Base-by-base conservation (phyloP, 2,888 invertebrate genomes). In the Epinotia ramella region DNA sequence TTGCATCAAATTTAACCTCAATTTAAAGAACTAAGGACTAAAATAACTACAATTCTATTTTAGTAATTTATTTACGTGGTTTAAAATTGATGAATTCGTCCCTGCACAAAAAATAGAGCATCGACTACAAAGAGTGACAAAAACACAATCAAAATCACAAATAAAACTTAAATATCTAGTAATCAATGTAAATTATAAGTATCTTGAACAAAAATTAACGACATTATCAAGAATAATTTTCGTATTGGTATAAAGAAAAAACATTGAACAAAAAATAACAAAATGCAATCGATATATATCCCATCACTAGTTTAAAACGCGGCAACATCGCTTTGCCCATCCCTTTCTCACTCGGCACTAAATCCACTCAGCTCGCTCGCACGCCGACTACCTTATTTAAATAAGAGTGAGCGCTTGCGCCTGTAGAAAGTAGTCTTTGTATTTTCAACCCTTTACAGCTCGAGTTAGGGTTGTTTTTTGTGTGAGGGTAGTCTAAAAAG, bases 341-440 rank as follows among this genome's bases (percentile, higher is more conserved):
- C 92, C 85, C 84, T 84, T 84, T 91, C 85, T 80, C 88, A 80
- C 86, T 79, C 89, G 87, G 88, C 86, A 86, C 87, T 88, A 87
- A 78, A 76, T 81, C 81, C 78, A 75, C 76, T 83, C 81, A 78
- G 90, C 92, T 84, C 88, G 81, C 84, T 92, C 89, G 77, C 88
- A 86, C 92, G 84, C 85, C 82, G 88, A 91, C 93, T 93, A 92
- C 92, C 92, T 93, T 93, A 94, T 94, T 94, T 94, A 94, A 94
- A 94, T 94, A 93, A 91, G 89, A 90, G 87, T 92, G 89, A 88
- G 86, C 85, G 85, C 86, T 86, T 87, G 86, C 87, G 87, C 87
- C 84, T 82, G 81, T 73, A 76, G 67, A 73, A 78, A 78, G 73
- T 62, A 69, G 77, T 78, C 73, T 79, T 81, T 82, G 80, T 77